Base-by-base conservation (phyloP, 2,113 vertebrate species). In the Psilopogon haemacephalus region DNA sequence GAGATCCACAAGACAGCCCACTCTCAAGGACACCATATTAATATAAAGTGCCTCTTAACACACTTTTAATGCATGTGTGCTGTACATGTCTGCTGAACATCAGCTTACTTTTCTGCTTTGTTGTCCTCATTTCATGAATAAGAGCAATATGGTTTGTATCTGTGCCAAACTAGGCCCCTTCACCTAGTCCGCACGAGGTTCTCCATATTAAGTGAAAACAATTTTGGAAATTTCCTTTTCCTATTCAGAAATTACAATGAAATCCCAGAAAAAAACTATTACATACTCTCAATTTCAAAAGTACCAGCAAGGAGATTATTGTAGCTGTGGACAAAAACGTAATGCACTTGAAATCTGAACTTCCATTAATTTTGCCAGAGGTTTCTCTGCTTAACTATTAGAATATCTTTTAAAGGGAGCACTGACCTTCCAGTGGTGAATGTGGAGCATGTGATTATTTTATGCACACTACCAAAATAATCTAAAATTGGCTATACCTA, bases 201-300 rank as follows among this genome's bases (percentile, higher is more conserved):
- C 38, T 71, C 11, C 54, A 63, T 55, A 60, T 58, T 77, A 63
- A 94, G 80, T 80, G 63, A 67, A 38, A 82, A 38, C 11, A 21
- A 48, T 33, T 83, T 73, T 10, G 24, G 52, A 79, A 33, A 63
- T 89, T 85, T 90, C 68, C 64, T 86, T 73, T 82, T 92, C 69
- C 75, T 88, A 55, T 35, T 48, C 60, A 88, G 46, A 94, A 89
- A 38, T 78, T 89, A 88, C 65, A 84, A 69, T 80, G 50, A 95
- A 97, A 95, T 84, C 65, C 60, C 86, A 95, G 82, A 32, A 91
- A 96, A 96, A 94, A 96, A 91, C 54, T 89, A 95, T 95, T 96
- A 95, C 58, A 71, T 35, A 50, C 77, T 95, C 68, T 88, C 37
- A 54, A 23, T 96, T 94, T 95, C 95, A 92, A 79, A 95, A 94